phyloP scores from a whole-genome alignment of 2,113 vertebrate species.

The Beaufortia kweichowensis region DNA sequence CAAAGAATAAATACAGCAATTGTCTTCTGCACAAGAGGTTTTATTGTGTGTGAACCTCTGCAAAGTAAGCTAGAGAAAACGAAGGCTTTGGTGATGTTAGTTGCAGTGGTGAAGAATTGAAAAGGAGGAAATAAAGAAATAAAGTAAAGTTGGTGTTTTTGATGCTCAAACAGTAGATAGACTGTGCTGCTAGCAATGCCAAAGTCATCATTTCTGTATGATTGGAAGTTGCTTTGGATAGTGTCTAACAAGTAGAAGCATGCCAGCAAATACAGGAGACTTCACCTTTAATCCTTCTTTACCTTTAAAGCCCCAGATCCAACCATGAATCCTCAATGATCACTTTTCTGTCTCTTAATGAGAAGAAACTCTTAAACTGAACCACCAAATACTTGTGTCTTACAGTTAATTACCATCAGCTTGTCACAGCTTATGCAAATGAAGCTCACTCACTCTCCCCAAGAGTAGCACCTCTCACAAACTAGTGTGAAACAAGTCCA shows the following conservation, averaged over 20 bases:
- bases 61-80: not conserved
- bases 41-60: slow-evolving; percentile 44
- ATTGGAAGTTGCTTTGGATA: too few species aligned
- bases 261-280: slow-evolving; percentile 15
- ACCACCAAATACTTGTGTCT: slow-evolving; percentile 46
- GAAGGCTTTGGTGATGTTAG: not conserved
- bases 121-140: not conserved
- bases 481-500: slow-evolving; percentile 11
- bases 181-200: too few species aligned
- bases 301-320: not conserved
- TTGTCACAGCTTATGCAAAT: slow-evolving; percentile 57
- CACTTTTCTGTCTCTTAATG: slow-evolving; percentile 47
- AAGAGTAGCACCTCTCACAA: slow-evolving; percentile 14
- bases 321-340: slow-evolving; percentile 24
- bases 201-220: too few species aligned
- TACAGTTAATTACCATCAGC: slow-evolving; percentile 50
- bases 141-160: not conserved
- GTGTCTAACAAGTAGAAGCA: not conserved
- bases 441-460: slow-evolving; percentile 7
- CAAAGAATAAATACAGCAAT: slow-evolving; percentile 43
- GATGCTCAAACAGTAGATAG: too few species aligned
- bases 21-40: slow-evolving; percentile 42
- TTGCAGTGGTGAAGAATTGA: not conserved
- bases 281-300: slow-evolving; percentile 6
- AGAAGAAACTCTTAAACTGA: slow-evolving; percentile 49